Conservation (phyloP, 2,113 vertebrate species). For the Eolophus roseicapilla region DNA sequence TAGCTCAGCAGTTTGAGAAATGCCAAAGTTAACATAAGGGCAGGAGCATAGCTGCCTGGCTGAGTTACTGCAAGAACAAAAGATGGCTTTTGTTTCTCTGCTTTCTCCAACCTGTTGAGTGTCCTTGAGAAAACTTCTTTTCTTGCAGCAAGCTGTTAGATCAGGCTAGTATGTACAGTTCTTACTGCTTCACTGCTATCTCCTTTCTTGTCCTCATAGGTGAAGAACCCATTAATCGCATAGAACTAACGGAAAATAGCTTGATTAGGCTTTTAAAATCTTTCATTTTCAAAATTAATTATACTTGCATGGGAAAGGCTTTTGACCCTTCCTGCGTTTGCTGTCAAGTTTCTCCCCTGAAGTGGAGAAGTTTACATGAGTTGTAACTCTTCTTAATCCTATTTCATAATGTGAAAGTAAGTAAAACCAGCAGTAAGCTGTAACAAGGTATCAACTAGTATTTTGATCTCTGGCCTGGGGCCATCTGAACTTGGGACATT, state of each 20-base stretch:
- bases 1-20: background rate
- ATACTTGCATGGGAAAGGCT: background rate
- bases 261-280: background rate
- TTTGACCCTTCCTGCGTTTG: background rate
- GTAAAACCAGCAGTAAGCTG: background rate
- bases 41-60: background rate
- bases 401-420: background rate
- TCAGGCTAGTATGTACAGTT: background rate
- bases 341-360: background rate
- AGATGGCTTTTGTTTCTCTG: background rate
- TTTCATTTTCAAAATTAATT: background rate
- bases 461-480: background rate
- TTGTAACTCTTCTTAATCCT: background rate
- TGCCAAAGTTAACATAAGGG: background rate
- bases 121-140: background rate
- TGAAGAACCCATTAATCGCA: background rate
- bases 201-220: background rate
- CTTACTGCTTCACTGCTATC: background rate
- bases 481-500: background rate
- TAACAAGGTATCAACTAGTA: background rate
- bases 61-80: background rate
- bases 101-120: background rate
- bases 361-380: background rate
- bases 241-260: background rate
- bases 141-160: background rate